These are phyloP conservation scores for Stichodactyla mertensii DNA, from an alignment of 64 coral and sea anemone species.

Conservation along the genomic window DNA sequence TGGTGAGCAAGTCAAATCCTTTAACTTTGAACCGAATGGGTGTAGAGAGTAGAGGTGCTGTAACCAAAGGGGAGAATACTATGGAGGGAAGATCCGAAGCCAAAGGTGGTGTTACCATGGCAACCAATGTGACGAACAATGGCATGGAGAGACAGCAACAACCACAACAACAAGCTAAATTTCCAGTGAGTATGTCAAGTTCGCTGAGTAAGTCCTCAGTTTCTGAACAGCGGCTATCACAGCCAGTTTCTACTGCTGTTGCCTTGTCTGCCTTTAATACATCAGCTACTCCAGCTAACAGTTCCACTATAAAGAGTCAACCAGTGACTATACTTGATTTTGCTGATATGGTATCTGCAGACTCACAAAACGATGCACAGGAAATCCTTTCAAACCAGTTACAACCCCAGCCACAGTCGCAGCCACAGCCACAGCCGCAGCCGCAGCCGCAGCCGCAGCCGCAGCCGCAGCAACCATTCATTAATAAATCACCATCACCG, in stretches of 20 bases:
- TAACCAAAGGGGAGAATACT: slow-evolving; percentile 19
- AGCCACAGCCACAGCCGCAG: neutral
- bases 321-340: slow-evolving; percentile 83
- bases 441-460: too few relatives aligned
- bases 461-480: slow-evolving; percentile 37
- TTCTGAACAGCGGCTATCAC: neutral
- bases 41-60: slow-evolving; percentile 8
- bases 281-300: neutral
- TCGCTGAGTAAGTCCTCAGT: neutral
- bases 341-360: slow-evolving; percentile 64
- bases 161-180: neutral
- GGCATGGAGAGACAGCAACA: slow-evolving; percentile 11
- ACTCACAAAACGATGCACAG: slow-evolving; percentile 27
- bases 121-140: neutral
- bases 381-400: slow-evolving; percentile 40
- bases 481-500: slow-evolving; percentile 47
- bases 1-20: neutral
- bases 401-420: slow-evolving; percentile 40
- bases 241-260: neutral
- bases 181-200: neutral
- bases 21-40: neutral
- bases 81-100: neutral
- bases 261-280: neutral
- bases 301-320: slow-evolving; percentile 8
- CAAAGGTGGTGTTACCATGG: neutral